A percentile compares a stretch with the other conserved stretches of the same genome.
Conservation (phyloP, 2,888 invertebrate genomes). For the Drosophila diplacantha region DNA sequence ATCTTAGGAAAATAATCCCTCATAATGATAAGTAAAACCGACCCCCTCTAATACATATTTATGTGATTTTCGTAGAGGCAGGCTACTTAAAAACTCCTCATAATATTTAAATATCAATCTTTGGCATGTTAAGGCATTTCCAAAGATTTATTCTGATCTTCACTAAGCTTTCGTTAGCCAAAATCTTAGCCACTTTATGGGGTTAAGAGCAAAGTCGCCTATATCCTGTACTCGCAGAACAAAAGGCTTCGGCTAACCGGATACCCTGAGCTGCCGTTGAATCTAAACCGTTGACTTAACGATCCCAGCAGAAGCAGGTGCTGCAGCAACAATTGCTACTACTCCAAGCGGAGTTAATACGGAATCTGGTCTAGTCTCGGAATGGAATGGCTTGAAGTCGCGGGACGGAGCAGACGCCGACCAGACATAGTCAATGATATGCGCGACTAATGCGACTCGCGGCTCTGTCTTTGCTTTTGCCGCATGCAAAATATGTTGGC, state of each 20-base stretch:
- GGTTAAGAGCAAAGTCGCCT: no score
- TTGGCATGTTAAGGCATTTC: background rate
- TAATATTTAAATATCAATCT: no score
- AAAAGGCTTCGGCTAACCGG: background rate
- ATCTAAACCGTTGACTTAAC: slow-evolving; percentile 40
- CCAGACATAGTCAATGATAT: slow-evolving; percentile 57
- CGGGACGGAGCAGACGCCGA: slow-evolving; percentile 12
- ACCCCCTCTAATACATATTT: no score
- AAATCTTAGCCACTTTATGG: background rate
- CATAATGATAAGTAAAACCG: no score
- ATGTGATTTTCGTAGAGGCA: no score
- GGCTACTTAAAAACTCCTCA: no score
- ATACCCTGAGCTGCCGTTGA: slow-evolving; percentile 7
- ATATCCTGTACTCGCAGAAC: background rate
- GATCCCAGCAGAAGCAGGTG: slow-evolving; percentile 57
- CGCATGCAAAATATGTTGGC: slow-evolving; percentile 57
- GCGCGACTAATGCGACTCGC: slow-evolving; percentile 59
- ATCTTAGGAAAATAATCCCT: background rate
- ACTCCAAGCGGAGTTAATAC: slow-evolving; percentile 15
- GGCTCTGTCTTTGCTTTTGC: slow-evolving; percentile 31
- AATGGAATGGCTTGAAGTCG: slow-evolving; percentile 12
- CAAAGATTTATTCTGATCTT: background rate
- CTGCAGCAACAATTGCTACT: slow-evolving; percentile 46
- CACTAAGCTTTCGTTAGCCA: no score
- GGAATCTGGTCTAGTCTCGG: slow-evolving; percentile 32